phyloP scores from a whole-genome alignment of 2,888 invertebrate species.

The Drosophila anomalata region DNA sequence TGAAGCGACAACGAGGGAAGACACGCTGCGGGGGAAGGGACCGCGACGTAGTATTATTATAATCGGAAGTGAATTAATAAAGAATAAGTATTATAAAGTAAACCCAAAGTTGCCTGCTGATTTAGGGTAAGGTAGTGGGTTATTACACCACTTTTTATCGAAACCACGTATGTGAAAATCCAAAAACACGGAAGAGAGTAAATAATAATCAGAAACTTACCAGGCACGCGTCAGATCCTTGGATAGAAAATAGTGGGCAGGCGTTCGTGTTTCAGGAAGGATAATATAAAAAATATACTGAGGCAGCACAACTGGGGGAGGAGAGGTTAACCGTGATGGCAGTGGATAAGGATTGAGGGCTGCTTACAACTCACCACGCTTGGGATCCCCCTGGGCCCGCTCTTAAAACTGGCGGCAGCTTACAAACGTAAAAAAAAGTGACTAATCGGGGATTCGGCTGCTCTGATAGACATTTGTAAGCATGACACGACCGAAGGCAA shows the following conservation, averaged over 20 bases:
- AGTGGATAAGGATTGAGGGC: neutral
- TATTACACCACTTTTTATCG: too few species aligned
- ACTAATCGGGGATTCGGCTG: slow-evolving; percentile 27
- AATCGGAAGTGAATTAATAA: too few species aligned
- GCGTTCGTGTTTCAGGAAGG: slow-evolving; percentile 8
- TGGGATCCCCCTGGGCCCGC: slow-evolving; percentile 16
- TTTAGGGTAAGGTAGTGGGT: too few species aligned
- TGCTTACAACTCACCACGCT: slow-evolving; percentile 52
- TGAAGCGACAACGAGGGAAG: too few species aligned
- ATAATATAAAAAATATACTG: slow-evolving; percentile 54
- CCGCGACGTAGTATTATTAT: too few species aligned
- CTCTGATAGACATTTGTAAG: slow-evolving; percentile 44
- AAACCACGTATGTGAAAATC: too few species aligned
- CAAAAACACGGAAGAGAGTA: too few species aligned
- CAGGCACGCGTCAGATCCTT: slow-evolving; percentile 4
- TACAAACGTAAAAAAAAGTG: slow-evolving; percentile 57
- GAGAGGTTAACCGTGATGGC: too few species aligned
- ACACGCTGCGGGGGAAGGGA: too few species aligned
- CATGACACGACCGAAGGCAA: slow-evolving; percentile 24
- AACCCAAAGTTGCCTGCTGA: too few species aligned
- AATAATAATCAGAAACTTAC: slow-evolving; percentile 11
- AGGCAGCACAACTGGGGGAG: slow-evolving; percentile 21
- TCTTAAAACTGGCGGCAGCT: slow-evolving; percentile 42
- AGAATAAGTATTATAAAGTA: too few species aligned
- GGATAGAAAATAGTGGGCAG: slow-evolving; percentile 5